Conservation (phyloP, 2,797 vertebrate species). For the Typhlichthys eigenmanni region DNA sequence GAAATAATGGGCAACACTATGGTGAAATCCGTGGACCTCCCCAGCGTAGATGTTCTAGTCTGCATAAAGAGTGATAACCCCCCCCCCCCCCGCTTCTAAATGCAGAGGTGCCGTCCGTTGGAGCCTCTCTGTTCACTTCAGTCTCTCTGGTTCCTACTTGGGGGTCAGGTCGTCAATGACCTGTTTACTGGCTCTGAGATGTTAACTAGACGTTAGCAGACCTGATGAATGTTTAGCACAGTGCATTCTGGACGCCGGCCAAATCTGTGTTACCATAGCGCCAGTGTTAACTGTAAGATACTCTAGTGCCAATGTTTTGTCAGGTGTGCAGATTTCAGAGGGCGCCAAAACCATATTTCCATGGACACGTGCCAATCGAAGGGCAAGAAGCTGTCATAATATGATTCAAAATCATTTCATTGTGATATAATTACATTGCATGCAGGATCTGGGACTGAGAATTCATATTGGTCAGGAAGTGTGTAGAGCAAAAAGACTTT, state of each 20-base stretch:
- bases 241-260: conserved; percentile 64
- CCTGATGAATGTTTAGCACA: conserved; percentile 66
- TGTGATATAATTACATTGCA: conserved; percentile 45
- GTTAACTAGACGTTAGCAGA: conserved; percentile 51
- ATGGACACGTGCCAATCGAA: conserved; percentile 68
- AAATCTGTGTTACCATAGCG: conserved; percentile 64
- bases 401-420: conserved; percentile 54
- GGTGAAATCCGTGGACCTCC: no score
- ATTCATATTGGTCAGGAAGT: conserved; percentile 6
- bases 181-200: conserved; percentile 63
- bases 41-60: no score
- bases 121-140: no score
- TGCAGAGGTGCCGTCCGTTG: no score
- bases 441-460: conserved; percentile 47
- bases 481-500: no score
- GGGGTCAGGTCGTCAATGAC: neutral
- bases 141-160: no score
- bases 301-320: conserved; percentile 80
- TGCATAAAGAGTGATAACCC: no score
- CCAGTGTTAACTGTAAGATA: conserved; percentile 73
- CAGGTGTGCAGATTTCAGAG: conserved; percentile 77
- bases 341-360: conserved; percentile 69
- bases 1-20: no score
- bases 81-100: no score
- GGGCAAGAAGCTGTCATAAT: conserved; percentile 59